Evolutionary conservation across 2,888 invertebrate species (phyloP), one percentile per base, ranked within the genome.

Genomic region (Heliconius cydno): DNA sequence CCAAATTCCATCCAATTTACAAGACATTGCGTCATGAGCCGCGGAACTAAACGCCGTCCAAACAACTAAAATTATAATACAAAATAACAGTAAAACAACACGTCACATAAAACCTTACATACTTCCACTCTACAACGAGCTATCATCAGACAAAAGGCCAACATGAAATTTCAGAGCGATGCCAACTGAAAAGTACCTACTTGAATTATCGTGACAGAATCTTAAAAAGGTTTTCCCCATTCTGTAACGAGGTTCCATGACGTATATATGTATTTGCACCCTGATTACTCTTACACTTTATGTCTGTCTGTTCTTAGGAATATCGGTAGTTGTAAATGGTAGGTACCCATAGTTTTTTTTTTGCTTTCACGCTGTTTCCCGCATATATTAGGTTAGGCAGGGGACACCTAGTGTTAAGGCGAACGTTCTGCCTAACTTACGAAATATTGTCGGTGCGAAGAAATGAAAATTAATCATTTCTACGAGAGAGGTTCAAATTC

Each of bases 181-280:
- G 60, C 73, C 60, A 73, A 73, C 73, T 73, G 73, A 73, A 73
- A 60, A 73, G 60, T 60, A 60, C 52, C 52, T 52, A 52, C 73
- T 73, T 60, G 73, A 73, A 73, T 73, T 73, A 73, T 73, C 73
- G 73, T 73, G 73, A 73, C 73, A 60, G 73, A 73, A 73, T 73
- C 73, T 73, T 73, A 73, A 73, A 60, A 73, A 73, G 73, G 73
- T 73, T 73, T 72, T 34, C 60, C 73, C 60, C 73, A 60, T 73
- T 73, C 73, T 60, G 73, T 34, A 73, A 73, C 57, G 60, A 34
- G 60, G 34, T 73, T 34, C 38, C 25, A 57, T 60, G 60, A 60
- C 73, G 60, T 60, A 73, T 38, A 60, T 73, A 22, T 52, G 52
- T 52, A 60, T 60, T 73, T 60, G 38, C 60, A 73, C 57, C 60